Percentiles rank a stretch among this genome's conserved stretches.
phyloP scores from a whole-genome alignment of 2,113 vertebrate species.

The Phrynosoma blainvillii region DNA sequence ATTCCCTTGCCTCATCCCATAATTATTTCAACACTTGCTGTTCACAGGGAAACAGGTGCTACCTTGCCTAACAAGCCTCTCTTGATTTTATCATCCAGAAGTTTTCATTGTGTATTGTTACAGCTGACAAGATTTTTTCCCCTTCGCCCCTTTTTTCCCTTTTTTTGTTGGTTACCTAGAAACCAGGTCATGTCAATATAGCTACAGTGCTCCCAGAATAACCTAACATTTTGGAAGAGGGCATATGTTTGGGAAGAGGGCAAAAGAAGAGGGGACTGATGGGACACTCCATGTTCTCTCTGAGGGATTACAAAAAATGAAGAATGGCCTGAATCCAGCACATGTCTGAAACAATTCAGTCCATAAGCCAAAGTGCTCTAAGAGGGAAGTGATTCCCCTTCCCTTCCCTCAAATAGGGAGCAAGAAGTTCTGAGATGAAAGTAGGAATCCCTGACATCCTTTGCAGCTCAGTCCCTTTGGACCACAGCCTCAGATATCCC shows the following conservation, averaged over 20 bases:
- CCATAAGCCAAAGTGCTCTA: conserved; percentile 59
- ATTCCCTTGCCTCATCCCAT: conserved; percentile 57
- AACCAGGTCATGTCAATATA: conserved; percentile 67
- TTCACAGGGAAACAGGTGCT: conserved; percentile 57
- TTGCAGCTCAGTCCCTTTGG: not conserved
- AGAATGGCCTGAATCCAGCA: conserved; percentile 44
- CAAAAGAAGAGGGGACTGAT: not conserved
- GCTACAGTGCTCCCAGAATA: conserved; percentile 54
- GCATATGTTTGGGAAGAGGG: not conserved
- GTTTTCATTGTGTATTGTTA: conserved; percentile 66
- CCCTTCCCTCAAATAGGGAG: not conserved
- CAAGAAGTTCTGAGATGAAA: not conserved
- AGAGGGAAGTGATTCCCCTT: not conserved
- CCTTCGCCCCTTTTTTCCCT: not conserved
- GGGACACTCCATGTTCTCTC: conserved; percentile 54
- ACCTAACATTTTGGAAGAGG: conserved; percentile 48
- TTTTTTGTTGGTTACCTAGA: conserved; percentile 71
- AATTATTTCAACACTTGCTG: conserved; percentile 57
- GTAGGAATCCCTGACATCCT: not conserved
- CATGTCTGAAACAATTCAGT: conserved; percentile 68
- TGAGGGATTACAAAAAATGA: conserved; percentile 45
- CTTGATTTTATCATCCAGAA: conserved; percentile 60
- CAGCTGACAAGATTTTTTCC: conserved; percentile 54
- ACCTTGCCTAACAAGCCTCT: conserved; percentile 60
- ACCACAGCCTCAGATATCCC: not conserved